A percentile compares a stretch with the other conserved stretches of the same genome.
Conservation (phyloP, 2,113 vertebrate species). For the Hyaena hyaena region DNA sequence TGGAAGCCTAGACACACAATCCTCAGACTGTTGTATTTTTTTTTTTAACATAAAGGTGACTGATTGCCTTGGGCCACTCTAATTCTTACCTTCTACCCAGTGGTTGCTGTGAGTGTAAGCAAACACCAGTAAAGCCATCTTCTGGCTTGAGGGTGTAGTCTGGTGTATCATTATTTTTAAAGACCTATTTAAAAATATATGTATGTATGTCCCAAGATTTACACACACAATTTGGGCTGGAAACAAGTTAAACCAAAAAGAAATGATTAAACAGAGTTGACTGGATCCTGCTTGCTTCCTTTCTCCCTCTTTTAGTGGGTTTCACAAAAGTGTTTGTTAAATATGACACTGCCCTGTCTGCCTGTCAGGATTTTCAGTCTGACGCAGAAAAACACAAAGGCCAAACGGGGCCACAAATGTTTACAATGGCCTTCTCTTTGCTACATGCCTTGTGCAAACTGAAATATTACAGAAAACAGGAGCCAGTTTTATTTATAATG, state of each 20-base stretch:
- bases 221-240: background rate
- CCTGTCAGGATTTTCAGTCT: conserved; percentile 47
- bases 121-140: background rate
- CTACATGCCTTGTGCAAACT: conserved; percentile 7
- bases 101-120: background rate
- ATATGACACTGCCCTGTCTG: background rate
- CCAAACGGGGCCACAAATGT: background rate
- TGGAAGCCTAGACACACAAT: background rate
- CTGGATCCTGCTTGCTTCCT: background rate
- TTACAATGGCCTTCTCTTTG: conserved; percentile 24
- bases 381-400: conserved; percentile 43
- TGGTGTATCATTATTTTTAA: background rate
- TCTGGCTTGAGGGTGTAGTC: background rate
- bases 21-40: background rate
- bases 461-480: conserved; percentile 48
- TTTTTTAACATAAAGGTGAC: background rate
- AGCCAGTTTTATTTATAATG: conserved; percentile 5
- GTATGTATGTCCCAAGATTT: background rate
- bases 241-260: conserved; percentile 45
- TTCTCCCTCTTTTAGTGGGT: background rate
- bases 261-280: background rate
- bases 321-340: conserved; percentile 49
- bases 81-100: background rate
- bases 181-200: background rate
- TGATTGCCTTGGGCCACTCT: background rate